Percentiles rank a stretch among this genome's conserved stretches.
These are phyloP conservation scores for Regulus satrapa DNA, from an alignment of 2,113 vertebrate species.

Conservation along the genomic window DNA sequence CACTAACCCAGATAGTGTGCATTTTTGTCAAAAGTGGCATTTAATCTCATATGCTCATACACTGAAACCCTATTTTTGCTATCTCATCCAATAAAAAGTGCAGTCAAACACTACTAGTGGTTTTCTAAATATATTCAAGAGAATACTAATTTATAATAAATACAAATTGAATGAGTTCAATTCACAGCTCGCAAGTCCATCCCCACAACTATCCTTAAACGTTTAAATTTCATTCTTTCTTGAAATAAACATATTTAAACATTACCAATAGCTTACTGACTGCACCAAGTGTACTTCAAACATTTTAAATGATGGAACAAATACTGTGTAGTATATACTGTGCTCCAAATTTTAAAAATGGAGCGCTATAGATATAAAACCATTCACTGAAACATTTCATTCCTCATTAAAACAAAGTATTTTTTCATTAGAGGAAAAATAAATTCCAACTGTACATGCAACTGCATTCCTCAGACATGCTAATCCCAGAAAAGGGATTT, in stretches of 20 bases:
- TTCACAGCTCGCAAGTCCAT: not conserved
- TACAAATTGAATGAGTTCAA: not conserved
- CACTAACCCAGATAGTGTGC: not conserved
- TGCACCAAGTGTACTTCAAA: not conserved
- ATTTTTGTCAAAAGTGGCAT: not conserved
- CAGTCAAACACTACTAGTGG: not conserved
- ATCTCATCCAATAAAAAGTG: not conserved
- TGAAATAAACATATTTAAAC: not conserved
- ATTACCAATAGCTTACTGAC: not conserved
- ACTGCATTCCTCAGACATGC: not conserved
- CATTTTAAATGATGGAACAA: not conserved
- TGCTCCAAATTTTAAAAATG: not conserved
- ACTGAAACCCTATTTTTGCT: not conserved
- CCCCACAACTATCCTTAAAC: not conserved
- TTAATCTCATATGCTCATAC: not conserved
- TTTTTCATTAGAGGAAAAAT: not conserved
- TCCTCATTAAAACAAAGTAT: not conserved
- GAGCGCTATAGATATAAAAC: not conserved
- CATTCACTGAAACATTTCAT: not conserved
- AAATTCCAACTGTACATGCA: not conserved
- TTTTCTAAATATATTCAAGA: not conserved
- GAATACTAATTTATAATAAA: not conserved
- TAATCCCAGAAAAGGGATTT: not conserved
- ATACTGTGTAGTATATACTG: not conserved
- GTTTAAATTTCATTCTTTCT: not conserved